These are phyloP conservation scores for Drosophila rubida DNA, from an alignment of 2,888 invertebrate genomes.

Conservation along the genomic window DNA sequence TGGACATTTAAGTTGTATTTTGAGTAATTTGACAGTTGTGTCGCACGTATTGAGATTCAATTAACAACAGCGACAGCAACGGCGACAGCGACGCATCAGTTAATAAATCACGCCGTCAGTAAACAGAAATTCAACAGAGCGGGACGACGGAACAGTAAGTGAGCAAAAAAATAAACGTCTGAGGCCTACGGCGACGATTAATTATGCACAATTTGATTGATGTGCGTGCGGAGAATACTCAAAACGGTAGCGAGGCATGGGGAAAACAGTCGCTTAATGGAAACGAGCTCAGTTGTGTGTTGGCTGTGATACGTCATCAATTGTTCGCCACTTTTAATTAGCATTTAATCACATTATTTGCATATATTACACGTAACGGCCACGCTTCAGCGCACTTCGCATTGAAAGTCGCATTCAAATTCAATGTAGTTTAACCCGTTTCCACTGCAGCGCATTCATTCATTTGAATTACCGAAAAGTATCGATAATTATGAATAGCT, in stretches of 20 bases:
- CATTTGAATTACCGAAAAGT: slow-evolving; percentile 4
- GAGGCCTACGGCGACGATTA: slow-evolving; percentile 50
- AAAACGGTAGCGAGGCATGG: background rate
- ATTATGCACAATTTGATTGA: slow-evolving; percentile 78
- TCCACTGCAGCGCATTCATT: slow-evolving; percentile 10
- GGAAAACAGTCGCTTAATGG: slow-evolving; percentile 18
- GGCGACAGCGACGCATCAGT: slow-evolving; percentile 43
- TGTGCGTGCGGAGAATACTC: slow-evolving; percentile 68
- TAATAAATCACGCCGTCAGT: slow-evolving; percentile 65
- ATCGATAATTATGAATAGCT: slow-evolving; percentile 10
- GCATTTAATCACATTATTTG: slow-evolving; percentile 62
- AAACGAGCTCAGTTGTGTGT: slow-evolving; percentile 22
- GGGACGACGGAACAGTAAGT: background rate
- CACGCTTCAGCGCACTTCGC: slow-evolving; percentile 23
- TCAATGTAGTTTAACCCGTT: slow-evolving; percentile 14
- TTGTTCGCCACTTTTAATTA: slow-evolving; percentile 62
- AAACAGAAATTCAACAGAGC: slow-evolving; percentile 18
- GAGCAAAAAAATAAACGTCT: slow-evolving; percentile 16
- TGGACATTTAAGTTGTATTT: slow-evolving; percentile 6
- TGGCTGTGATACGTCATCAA: slow-evolving; percentile 49
- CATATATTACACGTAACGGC: slow-evolving; percentile 37
- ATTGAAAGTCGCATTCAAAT: background rate
- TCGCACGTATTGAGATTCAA: slow-evolving; percentile 68
- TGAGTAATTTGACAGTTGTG: slow-evolving; percentile 51
- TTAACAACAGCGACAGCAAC: slow-evolving; percentile 50